Conservation (phyloP, 2,888 invertebrate species). For the Rhamnusium bicolor region DNA sequence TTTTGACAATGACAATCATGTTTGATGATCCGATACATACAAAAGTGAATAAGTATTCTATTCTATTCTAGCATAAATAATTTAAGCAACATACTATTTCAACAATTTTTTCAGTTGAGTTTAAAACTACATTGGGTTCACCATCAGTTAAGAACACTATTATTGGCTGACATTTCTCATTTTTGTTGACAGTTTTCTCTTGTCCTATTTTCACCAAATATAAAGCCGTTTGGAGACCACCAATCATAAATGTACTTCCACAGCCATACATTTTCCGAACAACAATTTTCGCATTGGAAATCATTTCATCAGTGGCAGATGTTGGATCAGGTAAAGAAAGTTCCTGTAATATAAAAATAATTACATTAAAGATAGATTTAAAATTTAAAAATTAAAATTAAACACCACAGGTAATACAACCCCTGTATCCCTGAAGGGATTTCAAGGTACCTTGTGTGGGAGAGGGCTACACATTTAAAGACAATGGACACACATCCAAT, state of each 20-base stretch:
- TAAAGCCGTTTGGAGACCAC: not conserved
- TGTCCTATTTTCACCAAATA: conserved; percentile 43
- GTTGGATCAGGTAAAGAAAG: not conserved
- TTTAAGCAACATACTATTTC: conserved; percentile 64
- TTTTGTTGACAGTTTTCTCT: conserved; percentile 50
- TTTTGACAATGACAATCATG: too few species aligned
- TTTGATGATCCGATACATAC: too few species aligned
- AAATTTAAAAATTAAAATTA: too few species aligned
- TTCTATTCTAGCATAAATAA: too few species aligned
- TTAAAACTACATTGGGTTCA: conserved; percentile 76
- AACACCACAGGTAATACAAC: too few species aligned
- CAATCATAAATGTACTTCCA: conserved; percentile 1
- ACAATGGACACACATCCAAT: too few species aligned
- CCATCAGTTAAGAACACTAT: conserved; percentile 80
- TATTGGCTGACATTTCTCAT: conserved; percentile 73
- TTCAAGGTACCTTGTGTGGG: too few species aligned
- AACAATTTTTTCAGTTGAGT: conserved; percentile 72
- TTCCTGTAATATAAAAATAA: not conserved
- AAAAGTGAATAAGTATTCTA: too few species aligned
- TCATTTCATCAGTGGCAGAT: not conserved
- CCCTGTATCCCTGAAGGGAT: too few species aligned
- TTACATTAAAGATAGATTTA: not conserved
- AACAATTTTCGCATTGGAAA: not conserved
- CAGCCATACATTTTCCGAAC: not conserved
- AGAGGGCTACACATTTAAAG: too few species aligned